Evolutionary conservation across 1,140 invertebrate species (phyloP), one percentile per base, ranked within the genome.

Genomic region (Anthonomus grandis): DNA sequence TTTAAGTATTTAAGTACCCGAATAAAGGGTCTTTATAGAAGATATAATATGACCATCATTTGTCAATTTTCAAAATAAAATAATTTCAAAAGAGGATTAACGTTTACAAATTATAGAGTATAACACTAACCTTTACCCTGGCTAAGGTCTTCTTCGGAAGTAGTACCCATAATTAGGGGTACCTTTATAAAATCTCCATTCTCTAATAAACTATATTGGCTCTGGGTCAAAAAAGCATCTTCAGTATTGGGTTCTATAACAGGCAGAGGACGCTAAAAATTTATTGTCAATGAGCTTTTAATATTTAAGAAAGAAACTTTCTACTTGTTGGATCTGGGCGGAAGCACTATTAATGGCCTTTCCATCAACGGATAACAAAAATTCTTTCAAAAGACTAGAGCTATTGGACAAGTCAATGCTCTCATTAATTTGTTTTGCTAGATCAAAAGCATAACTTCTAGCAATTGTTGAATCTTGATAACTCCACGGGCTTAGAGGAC

Each of bases 171-270:
- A 9, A 67, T 46, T 22, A 63, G 54, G 15, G 66, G 51, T 17
- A 66, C 52, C n/a, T 62, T 50, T 34, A 60, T 64, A 39, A 67
- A 56, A 12, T 60, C 48, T 42, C 66, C 66, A 17, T 36, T 37
- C 21, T 37, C 24, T n/a, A 67, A 48, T 13, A 50, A 12, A 55
- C 57, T 52, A 21, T 67, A 66, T 38, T 54, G 56, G 2, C 57
- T 60, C 21, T 62, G 48, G 8, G 57, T 64, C 13, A 67, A 52
- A 44, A 64, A 52, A n/a, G 66, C 66, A 6, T 44, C 57, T 4
- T 49, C 52, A 39, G 62, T 53, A 23, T 52, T 31, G 4, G 60
- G 44, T 48, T 67, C 66, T 0, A 66, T 39, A 10, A 52, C 49
- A 15, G 59, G 59, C n/a, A 47, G 17, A 6, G 50, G 48, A 5